Evolutionary conservation across 2,113 vertebrate genomes (phyloP).

Genomic region (Chelonoidis abingdonii): DNA sequence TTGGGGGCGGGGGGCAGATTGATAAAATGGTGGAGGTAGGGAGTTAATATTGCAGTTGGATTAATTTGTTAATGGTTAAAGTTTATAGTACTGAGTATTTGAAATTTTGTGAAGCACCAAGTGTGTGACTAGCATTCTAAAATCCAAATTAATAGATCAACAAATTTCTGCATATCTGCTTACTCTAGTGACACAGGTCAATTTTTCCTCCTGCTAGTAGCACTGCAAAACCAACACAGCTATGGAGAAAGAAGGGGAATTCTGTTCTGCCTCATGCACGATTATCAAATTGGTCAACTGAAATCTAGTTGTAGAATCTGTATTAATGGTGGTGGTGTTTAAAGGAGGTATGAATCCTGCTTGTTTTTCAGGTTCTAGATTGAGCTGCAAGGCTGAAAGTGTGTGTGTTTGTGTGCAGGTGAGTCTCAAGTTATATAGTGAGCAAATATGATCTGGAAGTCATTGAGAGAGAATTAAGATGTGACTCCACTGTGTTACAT

Average conservation of each 20-base stretch:
- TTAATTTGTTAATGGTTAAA: neutral
- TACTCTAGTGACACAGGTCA: neutral
- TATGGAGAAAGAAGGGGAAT: neutral
- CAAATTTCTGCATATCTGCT: fast-evolving
- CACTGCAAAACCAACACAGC: neutral
- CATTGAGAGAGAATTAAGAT: neutral
- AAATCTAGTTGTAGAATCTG: neutral
- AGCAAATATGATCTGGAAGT: neutral
- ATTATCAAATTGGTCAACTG: neutral
- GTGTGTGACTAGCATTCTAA: neutral
- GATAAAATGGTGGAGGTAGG: neutral
- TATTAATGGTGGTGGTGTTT: neutral
- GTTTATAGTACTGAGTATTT: neutral
- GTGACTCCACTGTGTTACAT: neutral
- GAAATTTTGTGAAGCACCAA: neutral
- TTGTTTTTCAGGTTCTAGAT: neutral
- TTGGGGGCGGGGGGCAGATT: neutral
- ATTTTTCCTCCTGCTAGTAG: neutral
- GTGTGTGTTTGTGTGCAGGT: neutral
- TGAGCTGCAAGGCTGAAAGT: neutral
- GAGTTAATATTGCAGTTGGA: neutral
- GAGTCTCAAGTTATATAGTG: fast-evolving
- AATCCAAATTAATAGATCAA: neutral
- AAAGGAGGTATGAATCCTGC: fast-evolving
- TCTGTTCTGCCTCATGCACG: neutral